Evolutionary conservation across 1,140 invertebrate species (phyloP).

Genomic region (Eurosta solidaginis): DNA sequence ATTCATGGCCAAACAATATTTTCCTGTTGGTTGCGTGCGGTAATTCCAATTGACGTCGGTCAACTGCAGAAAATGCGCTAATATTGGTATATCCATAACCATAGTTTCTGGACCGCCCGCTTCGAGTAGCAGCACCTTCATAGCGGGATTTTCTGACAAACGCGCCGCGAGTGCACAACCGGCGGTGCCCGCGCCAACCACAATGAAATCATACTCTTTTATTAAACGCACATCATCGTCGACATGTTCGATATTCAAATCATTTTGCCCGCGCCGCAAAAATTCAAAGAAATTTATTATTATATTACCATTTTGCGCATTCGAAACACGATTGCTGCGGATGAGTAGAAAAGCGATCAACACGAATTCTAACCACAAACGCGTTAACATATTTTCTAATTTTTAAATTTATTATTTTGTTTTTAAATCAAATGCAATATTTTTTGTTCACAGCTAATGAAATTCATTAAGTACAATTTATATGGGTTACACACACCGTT

Average conservation of each 20-base stretch:
- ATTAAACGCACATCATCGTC: conserved; percentile 49
- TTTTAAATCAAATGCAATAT: neutral
- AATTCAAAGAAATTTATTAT: conserved; percentile 20
- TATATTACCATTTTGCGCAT: conserved; percentile 11
- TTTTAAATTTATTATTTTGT: neutral
- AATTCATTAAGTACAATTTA: conserved; percentile 3
- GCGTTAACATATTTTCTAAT: neutral
- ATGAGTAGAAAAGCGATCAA: neutral
- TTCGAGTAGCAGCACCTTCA: conserved; percentile 70
- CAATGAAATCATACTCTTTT: conserved; percentile 64
- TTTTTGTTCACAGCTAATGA: neutral
- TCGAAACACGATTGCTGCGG: neutral
- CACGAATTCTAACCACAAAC: neutral
- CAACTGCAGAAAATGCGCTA: conserved; percentile 66
- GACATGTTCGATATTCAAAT: conserved; percentile 42
- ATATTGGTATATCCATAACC: conserved; percentile 69
- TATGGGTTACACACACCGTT: neutral
- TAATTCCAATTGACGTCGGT: conserved; percentile 69
- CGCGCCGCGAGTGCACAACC: conserved; percentile 70
- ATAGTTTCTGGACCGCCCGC: conserved; percentile 65
- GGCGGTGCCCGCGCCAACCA: conserved; percentile 75
- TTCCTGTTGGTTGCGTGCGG: conserved; percentile 63
- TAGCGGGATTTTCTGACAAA: conserved; percentile 63
- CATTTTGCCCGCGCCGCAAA: conserved; percentile 46
- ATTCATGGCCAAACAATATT: conserved; percentile 48